phyloP scores from a whole-genome alignment of 64 coral and sea anemone genomes.

The Orbicella faveolata region DNA sequence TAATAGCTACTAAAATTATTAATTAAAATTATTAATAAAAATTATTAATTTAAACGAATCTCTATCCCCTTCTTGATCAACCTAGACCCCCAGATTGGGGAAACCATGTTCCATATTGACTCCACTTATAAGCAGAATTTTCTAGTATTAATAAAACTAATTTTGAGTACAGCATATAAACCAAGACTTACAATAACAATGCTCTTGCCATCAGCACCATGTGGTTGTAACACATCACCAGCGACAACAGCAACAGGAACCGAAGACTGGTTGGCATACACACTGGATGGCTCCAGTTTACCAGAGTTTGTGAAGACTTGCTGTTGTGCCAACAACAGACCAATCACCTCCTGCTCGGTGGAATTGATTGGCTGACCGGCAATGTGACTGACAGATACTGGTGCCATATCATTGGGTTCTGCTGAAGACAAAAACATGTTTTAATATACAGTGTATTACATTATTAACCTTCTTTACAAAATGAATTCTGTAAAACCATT shows the following conservation, averaged over 20 bases:
- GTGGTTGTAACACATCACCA: conserved; percentile 68
- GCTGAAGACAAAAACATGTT: not conserved
- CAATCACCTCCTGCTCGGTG: conserved; percentile 92
- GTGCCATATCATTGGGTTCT: conserved; percentile 18
- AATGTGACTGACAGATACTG: conserved; percentile 63
- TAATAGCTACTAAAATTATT: no score
- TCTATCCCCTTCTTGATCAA: no score
- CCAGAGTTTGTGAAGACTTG: conserved; percentile 65
- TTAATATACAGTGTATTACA: no score
- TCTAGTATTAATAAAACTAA: no score
- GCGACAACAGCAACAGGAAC: conserved; percentile 84
- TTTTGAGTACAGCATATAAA: no score
- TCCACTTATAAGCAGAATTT: no score
- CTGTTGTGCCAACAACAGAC: conserved; percentile 72
- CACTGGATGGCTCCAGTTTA: conserved; percentile 31
- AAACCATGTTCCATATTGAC: no score
- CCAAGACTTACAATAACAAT: conserved; percentile 2
- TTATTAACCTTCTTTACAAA: no score
- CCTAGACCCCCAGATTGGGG: no score
- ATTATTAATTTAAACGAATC: no score
- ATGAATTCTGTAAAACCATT: no score
- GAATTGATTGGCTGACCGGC: conserved; percentile 78
- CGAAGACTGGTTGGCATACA: conserved; percentile 61
- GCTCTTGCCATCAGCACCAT: conserved; percentile 45
- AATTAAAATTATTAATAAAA: no score